phyloP scores from a whole-genome alignment of 2,888 invertebrate species.

The Nudaria mundana region DNA sequence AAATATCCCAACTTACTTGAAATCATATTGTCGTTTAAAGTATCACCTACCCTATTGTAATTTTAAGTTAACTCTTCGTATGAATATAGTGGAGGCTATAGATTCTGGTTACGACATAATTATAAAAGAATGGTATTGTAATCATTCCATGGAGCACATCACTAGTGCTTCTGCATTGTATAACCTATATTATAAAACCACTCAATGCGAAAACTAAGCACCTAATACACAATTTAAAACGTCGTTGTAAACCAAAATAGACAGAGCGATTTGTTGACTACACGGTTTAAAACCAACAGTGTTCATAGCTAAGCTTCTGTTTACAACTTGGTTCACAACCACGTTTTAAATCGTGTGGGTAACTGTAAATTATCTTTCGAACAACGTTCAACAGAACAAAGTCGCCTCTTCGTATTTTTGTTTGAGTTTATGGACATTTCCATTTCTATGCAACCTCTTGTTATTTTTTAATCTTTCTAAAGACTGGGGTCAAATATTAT shows the following conservation, averaged over 20 bases:
- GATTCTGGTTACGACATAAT: constrained; percentile 27
- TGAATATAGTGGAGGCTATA: constrained; percentile 65
- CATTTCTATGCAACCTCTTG: constrained; percentile 46
- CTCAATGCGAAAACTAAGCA: constrained; percentile 35
- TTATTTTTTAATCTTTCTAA: constrained; percentile 62
- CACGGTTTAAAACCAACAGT: too few species aligned
- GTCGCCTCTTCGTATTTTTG: too few species aligned
- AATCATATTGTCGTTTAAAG: background rate
- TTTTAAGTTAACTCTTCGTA: constrained; percentile 54
- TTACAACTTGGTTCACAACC: too few species aligned
- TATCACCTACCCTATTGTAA: constrained; percentile 30
- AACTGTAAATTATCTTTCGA: too few species aligned
- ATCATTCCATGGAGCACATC: constrained; percentile 57
- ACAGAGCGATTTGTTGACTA: too few species aligned
- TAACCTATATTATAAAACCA: constrained; percentile 28
- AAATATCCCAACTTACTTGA: too few species aligned
- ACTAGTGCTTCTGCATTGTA: constrained; percentile 41
- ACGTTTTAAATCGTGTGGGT: too few species aligned
- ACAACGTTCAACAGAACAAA: too few species aligned
- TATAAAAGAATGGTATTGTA: constrained; percentile 42
- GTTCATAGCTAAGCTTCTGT: too few species aligned
- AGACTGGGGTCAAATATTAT: constrained; percentile 75
- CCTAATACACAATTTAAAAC: too few species aligned
- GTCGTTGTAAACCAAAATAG: too few species aligned
- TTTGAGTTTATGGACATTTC: constrained; percentile 65